Evolutionary conservation across 2,113 vertebrate species (phyloP), one percentile per base, ranked within the genome.

Genomic region (Apteryx mantelli): DNA sequence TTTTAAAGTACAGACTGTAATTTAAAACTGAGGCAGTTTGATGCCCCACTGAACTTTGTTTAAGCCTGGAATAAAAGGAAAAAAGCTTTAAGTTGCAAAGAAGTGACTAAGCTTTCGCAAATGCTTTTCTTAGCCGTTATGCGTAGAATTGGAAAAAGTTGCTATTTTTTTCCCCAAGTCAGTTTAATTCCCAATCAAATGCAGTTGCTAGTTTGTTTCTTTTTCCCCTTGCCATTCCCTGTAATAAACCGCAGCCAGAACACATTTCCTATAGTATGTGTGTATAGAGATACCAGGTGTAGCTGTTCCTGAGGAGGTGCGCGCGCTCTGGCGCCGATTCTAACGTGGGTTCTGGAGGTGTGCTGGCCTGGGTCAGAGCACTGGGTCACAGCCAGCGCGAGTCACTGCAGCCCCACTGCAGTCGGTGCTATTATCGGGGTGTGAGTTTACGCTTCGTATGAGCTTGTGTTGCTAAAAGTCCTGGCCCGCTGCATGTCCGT

Each of bases 41-140:
- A 98, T 98, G 98, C 98, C 98, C 98, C 98, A 98, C 98, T 98
- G 98, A 98, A 98, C 98, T 98, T 98, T 98, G 98, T 98, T 98
- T 98, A 98, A 98, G 98, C 97, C 98, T 97, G 73, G 97, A 98
- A 98, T 98, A 97, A 98, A 98, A 97, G 95, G 78, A 90, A 95
- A 84, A 98, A 98, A 96, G 96, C 97, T 97, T 95, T 96, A 97
- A 98, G 97, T 96, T 97, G 96, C 95, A 97, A 95, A 97, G 96
- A 98, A 98, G 93, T 97, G 97, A 98, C 97, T 97, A 97, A 97
- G 97, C 97, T 97, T 96, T 97, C 97, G 97, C 91, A 94, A 94
- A 96, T 93, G 81, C 94, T 98, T 97, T 97, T 96, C 91, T 96
- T 93, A 90, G 92, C 88, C 86, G 84, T 95, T 96, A 84, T 89